Evolutionary conservation across 2,113 vertebrate species (phyloP).

Genomic region (Pica pica): DNA sequence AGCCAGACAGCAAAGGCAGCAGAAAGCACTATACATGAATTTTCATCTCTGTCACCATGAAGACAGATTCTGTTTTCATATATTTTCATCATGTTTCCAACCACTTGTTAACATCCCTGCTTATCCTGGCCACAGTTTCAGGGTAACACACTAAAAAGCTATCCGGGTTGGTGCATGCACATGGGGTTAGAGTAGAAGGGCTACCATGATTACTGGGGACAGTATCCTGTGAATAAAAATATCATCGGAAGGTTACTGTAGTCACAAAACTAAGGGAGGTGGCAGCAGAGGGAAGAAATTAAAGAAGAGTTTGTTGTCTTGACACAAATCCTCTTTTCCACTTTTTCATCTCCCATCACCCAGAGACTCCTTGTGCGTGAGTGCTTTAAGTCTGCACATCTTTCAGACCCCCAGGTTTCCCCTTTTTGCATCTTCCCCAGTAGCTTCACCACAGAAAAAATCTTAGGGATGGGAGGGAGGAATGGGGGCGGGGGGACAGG

Average conservation of each 20-base stretch:
- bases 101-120: not conserved
- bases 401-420: not conserved
- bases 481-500: rapidly evolving
- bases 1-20: not conserved
- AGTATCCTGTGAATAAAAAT: not conserved
- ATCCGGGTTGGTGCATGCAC: rapidly evolving
- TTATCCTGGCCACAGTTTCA: not conserved
- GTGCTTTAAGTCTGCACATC: not conserved
- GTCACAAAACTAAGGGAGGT: not conserved
- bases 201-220: not conserved
- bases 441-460: not conserved
- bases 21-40: not conserved
- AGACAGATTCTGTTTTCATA: not conserved
- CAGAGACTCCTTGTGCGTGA: not conserved
- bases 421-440: not conserved
- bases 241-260: not conserved
- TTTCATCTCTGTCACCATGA: not conserved
- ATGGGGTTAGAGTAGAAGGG: not conserved
- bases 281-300: not conserved
- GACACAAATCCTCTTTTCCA: not conserved
- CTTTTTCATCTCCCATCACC: not conserved
- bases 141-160: not conserved
- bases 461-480: not conserved
- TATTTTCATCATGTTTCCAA: not conserved
- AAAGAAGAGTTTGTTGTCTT: not conserved